Percentiles rank a stretch among this genome's conserved stretches.
Evolutionary conservation across 2,113 vertebrate genomes (phyloP).

Genomic region (Triplophysa siluroides): DNA sequence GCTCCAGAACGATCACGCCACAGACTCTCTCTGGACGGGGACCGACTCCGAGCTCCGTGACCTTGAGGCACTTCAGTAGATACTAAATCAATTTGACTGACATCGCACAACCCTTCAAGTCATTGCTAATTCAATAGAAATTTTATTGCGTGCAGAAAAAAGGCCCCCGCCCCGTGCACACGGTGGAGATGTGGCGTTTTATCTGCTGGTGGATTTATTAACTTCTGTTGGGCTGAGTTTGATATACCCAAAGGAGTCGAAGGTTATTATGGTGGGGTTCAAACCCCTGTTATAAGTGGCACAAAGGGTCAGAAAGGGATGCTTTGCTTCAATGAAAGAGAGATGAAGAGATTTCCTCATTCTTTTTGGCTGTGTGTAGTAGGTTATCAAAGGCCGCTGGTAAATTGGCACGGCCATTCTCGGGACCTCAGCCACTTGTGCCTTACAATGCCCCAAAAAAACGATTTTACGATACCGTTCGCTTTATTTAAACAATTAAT

Average conservation of each 20-base stretch:
- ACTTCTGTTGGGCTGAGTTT: neutral
- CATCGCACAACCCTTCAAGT: conserved; percentile 40
- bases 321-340: neutral
- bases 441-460: no score
- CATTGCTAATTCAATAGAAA: conserved; percentile 49
- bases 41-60: conserved; percentile 28
- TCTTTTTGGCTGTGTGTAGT: neutral
- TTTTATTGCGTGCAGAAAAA: conserved; percentile 39
- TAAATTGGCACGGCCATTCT: neutral
- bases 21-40: conserved; percentile 25
- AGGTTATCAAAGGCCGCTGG: neutral
- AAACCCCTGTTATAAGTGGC: neutral
- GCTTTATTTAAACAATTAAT: no score
- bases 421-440: neutral
- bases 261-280: neutral
- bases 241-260: conserved; percentile 11
- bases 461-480: no score
- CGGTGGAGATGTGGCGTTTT: neutral
- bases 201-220: conserved; percentile 30
- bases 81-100: conserved; percentile 49
- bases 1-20: conserved; percentile 20
- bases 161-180: neutral
- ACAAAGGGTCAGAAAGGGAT: neutral
- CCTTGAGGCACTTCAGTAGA: conserved; percentile 41
- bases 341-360: neutral